Base-by-base conservation (phyloP, 2,797 vertebrate genomes). In the Chelmon rostratus region DNA sequence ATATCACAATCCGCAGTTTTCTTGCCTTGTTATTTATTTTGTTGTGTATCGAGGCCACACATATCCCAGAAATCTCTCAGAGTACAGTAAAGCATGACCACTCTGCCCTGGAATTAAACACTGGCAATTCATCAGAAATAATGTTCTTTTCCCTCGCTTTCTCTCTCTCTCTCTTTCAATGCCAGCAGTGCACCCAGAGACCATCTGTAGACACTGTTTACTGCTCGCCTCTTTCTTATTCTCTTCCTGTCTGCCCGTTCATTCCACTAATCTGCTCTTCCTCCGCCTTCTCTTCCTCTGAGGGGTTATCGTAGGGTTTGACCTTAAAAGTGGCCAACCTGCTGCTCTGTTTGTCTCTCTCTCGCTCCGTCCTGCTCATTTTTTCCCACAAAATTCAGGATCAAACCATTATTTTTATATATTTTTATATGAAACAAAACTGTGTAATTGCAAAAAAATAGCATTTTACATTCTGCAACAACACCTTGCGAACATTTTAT, bases 41-140 rank as follows among this genome's bases (percentile, higher is more conserved):
- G 13, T 10, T 72, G 47, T 8, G 72, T 47, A 54, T 66, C 10
- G 5, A 67, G 74, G 74, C 65, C 79, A 52, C 58, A 69, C 38
- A 38, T 69, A 73, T 79, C 73, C 73, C 61, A 72, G 66, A 77
- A 76, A 68, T 72, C 76, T 85, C 61, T 49, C 11, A 9, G 44
- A 38, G 62, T 21, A 78, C 69, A 77, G 62, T 64, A 65, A 79
- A 85, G 65, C 49, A 57, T 66, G 71, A 83, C 52, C 57, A 2
- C 37, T 10, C 19, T 18, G 61, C 47, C 75, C 54, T 59, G 58
- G 68, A 85, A 80, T 85, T 68, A 88, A 91, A 84, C 38, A 15
- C 65, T 6, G 1, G 81, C 68, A 61, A 84, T 86, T 80, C 74
- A 72, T 86, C 87, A 79, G n/a, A 69, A 82, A 76, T 50, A 37